phyloP scores from a whole-genome alignment of 2,888 invertebrate genomes.

The Parochlus steinenii region DNA sequence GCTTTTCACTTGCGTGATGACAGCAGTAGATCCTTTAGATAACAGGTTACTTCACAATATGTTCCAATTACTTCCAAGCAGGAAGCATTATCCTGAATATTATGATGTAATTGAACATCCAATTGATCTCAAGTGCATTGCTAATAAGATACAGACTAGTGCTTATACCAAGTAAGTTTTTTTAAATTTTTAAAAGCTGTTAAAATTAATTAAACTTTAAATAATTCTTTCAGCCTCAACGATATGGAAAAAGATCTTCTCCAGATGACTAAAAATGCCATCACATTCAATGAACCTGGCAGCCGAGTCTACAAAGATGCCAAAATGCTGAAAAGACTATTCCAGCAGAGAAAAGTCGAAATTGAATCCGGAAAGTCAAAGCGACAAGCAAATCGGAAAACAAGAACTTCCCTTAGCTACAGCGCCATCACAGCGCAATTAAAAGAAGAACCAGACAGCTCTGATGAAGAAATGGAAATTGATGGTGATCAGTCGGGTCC shows the following conservation, averaged over 20 bases:
- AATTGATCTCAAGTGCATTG: constrained; percentile 86
- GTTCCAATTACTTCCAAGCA: constrained; percentile 84
- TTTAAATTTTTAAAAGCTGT: too few relatives aligned
- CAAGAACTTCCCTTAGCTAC: constrained; percentile 39
- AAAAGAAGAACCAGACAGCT: constrained; percentile 43
- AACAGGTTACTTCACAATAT: constrained; percentile 71
- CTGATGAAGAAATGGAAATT: constrained; percentile 46
- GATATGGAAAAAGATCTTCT: constrained; percentile 83
- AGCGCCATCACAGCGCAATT: constrained; percentile 23
- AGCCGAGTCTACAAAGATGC: constrained; percentile 95
- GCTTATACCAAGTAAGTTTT: too few relatives aligned
- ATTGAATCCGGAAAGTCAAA: constrained; percentile 49
- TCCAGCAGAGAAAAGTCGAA: constrained; percentile 49
- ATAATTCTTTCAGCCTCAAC: too few relatives aligned
- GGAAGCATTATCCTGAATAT: constrained; percentile 87
- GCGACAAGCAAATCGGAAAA: constrained; percentile 46
- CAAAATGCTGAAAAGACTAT: constrained; percentile 50
- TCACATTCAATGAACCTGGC: constrained; percentile 89
- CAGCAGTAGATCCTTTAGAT: constrained; percentile 50
- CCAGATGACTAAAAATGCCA: constrained; percentile 88
- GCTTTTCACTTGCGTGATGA: constrained; percentile 73
- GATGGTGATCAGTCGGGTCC: constrained; percentile 49
- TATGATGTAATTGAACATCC: constrained; percentile 87
- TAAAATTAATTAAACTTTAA: too few relatives aligned
- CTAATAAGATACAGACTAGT: constrained; percentile 72